A percentile compares a stretch with the other conserved stretches of the same genome.
Conservation (phyloP, 2,888 invertebrate species). For the Hoplodrina ambigua region DNA sequence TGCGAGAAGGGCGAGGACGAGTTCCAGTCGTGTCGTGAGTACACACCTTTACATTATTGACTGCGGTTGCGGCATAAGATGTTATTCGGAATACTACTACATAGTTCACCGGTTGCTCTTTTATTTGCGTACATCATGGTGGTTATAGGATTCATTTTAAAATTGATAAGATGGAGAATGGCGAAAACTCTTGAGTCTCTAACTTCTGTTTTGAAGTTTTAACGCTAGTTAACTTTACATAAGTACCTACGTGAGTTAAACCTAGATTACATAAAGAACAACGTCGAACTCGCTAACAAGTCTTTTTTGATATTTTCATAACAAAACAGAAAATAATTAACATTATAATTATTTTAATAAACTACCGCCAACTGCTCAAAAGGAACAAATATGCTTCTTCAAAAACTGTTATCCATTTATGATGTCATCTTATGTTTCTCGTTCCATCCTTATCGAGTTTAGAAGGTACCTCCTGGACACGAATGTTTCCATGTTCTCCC, state of each 20-base stretch:
- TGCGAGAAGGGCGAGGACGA: conserved; percentile 98
- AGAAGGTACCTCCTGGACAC: not conserved
- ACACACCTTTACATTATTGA: conserved; percentile 54
- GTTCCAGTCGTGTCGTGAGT: conserved; percentile 97
- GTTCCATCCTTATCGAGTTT: not conserved
- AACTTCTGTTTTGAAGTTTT: not conserved
- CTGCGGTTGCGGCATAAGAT: not conserved
- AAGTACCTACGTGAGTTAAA: too few species aligned
- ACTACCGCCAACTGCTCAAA: not conserved
- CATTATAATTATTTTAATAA: not conserved
- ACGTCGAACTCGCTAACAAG: too few species aligned
- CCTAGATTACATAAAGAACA: too few species aligned
- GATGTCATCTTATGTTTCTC: too few species aligned
- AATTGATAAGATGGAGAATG: not conserved
- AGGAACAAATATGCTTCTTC: not conserved
- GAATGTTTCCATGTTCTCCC: not conserved
- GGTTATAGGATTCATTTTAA: conserved; percentile 8
- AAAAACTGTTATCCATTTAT: too few species aligned
- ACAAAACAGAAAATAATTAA: too few species aligned
- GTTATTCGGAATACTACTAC: not conserved
- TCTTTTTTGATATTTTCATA: too few species aligned
- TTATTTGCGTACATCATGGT: not conserved
- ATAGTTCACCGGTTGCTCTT: too few species aligned
- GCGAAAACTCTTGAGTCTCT: conserved; percentile 6
- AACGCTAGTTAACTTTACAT: too few species aligned